Conservation (phyloP, 1,140 invertebrate species). For the Nixonia krombeini region DNA sequence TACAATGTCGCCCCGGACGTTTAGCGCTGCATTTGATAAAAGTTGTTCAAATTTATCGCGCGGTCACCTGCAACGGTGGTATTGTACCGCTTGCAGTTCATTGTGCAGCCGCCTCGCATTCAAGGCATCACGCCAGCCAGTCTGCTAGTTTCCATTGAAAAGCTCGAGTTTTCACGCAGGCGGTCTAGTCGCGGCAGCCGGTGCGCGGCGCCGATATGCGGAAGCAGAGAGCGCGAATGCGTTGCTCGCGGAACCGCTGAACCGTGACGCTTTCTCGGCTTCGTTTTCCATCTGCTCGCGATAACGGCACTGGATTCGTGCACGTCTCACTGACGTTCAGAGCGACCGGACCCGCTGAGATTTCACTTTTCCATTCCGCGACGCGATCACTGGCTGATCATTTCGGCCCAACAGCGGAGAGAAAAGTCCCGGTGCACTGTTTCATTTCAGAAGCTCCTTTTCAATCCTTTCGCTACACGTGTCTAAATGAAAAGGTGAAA, state of each 20-base stretch:
- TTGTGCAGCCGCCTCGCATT: constrained; percentile 56
- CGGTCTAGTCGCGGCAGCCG: constrained; percentile 24
- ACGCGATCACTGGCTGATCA: too few relatives aligned
- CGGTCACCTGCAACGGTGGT: constrained; percentile 51
- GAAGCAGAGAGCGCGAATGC: constrained; percentile 3
- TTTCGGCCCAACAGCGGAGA: too few relatives aligned
- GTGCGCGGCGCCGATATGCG: neutral
- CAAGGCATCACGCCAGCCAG: constrained; percentile 41
- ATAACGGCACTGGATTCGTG: constrained; percentile 28
- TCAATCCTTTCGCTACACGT: too few relatives aligned
- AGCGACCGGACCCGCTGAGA: too few relatives aligned
- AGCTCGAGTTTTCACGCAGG: constrained; percentile 38
- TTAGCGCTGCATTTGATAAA: constrained; percentile 59
- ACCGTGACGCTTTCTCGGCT: constrained; percentile 10
- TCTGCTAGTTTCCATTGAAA: constrained; percentile 43
- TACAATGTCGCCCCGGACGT: constrained; percentile 55
- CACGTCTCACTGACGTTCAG: constrained; percentile 1
- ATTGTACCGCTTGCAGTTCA: constrained; percentile 54
- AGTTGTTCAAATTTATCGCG: constrained; percentile 64
- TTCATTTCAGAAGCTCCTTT: too few relatives aligned
- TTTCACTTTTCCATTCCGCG: too few relatives aligned
- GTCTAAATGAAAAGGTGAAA: too few relatives aligned
- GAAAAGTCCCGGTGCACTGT: too few relatives aligned
- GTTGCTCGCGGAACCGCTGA: neutral
- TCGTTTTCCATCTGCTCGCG: constrained; percentile 2